Conservation (phyloP, 2,113 vertebrate genomes). For the Pelvicachromis taeniatus region DNA sequence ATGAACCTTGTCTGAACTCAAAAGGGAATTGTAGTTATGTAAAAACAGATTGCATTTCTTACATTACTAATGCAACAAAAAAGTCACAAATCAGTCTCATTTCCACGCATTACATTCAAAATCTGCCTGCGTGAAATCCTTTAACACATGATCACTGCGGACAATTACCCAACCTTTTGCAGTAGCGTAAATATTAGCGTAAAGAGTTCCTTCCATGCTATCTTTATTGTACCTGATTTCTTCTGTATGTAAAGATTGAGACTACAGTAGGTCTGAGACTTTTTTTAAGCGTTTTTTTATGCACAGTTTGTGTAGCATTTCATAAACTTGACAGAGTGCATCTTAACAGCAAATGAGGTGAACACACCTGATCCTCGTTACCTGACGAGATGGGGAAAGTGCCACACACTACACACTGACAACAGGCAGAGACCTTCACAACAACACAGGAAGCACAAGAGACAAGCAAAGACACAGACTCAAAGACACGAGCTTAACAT, state of each 20-base stretch:
- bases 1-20: neutral
- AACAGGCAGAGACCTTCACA: too few species aligned
- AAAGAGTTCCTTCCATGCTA: neutral
- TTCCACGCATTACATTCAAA: neutral
- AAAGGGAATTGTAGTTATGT: neutral
- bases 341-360: too few species aligned
- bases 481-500: too few species aligned
- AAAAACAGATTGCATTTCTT: neutral
- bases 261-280: neutral
- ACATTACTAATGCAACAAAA: neutral
- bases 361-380: too few species aligned
- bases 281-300: rapidly evolving
- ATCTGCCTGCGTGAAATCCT: neutral
- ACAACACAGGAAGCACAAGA: too few species aligned
- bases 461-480: too few species aligned
- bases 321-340: neutral
- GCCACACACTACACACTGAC: too few species aligned
- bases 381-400: too few species aligned
- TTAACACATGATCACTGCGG: neutral
- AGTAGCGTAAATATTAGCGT: neutral
- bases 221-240: neutral
- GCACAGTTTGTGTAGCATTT: neutral
- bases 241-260: neutral
- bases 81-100: neutral
- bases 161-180: neutral